Evolutionary conservation across 2,113 vertebrate genomes (phyloP).

Genomic region (Pycnonotus jocosus): DNA sequence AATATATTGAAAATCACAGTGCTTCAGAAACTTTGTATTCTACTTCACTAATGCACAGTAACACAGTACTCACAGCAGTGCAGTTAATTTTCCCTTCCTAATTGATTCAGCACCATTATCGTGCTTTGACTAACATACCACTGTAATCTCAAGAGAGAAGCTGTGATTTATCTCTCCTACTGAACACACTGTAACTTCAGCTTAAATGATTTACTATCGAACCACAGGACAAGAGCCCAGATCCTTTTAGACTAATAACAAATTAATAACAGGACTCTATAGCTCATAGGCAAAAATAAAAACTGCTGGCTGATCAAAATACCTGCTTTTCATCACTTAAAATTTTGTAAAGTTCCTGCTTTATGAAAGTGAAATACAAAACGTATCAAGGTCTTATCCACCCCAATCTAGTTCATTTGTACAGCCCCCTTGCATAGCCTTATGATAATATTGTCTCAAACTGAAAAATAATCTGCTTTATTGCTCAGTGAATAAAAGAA

Average conservation of each 20-base stretch:
- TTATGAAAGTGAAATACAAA: background rate
- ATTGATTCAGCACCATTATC: background rate
- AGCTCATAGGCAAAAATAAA: background rate
- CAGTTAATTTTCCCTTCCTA: background rate
- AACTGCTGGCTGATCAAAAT: background rate
- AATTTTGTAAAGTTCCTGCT: background rate
- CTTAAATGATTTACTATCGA: background rate
- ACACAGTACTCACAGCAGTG: background rate
- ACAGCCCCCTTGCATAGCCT: background rate
- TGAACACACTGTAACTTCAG: background rate
- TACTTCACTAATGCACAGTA: background rate
- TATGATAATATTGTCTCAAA: background rate
- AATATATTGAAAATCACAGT: background rate
- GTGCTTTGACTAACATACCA: background rate
- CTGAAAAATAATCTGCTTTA: background rate
- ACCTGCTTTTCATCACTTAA: background rate
- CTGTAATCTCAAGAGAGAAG: background rate
- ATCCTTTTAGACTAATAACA: background rate
- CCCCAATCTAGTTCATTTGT: background rate
- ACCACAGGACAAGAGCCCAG: background rate
- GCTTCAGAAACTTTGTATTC: background rate
- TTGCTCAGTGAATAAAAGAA: background rate
- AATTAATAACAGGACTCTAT: background rate
- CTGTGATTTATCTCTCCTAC: constrained; percentile 26
- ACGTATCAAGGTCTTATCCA: background rate